These are phyloP conservation scores for Brachyhypopomus gauderio DNA, from an alignment of 2,113 vertebrate species.

Conservation along the genomic window DNA sequence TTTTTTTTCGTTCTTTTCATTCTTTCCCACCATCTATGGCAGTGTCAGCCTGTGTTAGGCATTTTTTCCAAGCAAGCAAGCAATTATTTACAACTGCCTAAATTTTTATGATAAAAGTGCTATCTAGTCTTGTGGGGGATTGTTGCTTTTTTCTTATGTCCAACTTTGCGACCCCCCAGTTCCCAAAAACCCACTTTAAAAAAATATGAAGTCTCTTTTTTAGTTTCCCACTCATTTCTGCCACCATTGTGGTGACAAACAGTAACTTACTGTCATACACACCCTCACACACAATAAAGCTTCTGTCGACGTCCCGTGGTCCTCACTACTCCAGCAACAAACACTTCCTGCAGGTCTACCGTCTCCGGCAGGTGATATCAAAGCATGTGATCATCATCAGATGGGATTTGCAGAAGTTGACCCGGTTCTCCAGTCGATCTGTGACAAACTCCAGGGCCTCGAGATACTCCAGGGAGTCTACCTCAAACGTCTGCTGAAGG, in stretches of 20 bases:
- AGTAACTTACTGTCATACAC: background rate
- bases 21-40: constrained; percentile 54
- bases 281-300: background rate
- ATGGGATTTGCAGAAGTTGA: constrained; percentile 98
- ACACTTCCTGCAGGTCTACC: constrained; percentile 69
- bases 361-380: constrained; percentile 88
- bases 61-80: constrained; percentile 57
- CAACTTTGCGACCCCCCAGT: background rate
- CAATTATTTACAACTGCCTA: constrained; percentile 56
- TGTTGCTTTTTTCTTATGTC: constrained; percentile 58
- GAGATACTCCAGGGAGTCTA: constrained; percentile 94
- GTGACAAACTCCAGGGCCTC: constrained; percentile 94
- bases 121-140: constrained; percentile 74
- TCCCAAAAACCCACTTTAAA: constrained; percentile 45
- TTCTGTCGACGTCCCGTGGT: constrained; percentile 41
- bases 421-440: constrained; percentile 89
- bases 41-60: constrained; percentile 42
- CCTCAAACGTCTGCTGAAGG: constrained; percentile 88
- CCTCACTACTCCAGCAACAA: background rate
- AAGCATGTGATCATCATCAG: constrained; percentile 99
- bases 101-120: constrained; percentile 76
- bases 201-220: constrained; percentile 45
- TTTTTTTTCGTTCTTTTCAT: constrained; percentile 56
- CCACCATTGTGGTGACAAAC: background rate
- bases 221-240: background rate